phyloP scores from a whole-genome alignment of 2,797 vertebrate species.

The Vultur gryphus region DNA sequence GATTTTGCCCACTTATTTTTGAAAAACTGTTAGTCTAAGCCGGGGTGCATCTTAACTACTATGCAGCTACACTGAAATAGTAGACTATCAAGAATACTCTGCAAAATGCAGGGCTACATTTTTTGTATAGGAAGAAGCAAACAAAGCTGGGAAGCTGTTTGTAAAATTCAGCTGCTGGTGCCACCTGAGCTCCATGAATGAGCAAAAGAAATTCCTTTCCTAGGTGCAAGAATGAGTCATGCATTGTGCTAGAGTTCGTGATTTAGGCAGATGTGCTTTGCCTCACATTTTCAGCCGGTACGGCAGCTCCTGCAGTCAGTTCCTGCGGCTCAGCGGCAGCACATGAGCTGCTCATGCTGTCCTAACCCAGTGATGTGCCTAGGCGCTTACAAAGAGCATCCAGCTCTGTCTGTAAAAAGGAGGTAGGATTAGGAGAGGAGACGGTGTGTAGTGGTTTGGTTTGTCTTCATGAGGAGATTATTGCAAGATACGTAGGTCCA shows the following conservation, averaged over 20 bases:
- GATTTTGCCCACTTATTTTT: not conserved
- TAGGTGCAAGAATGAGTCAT: not conserved
- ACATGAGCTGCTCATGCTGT: not conserved
- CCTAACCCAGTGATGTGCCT: not conserved
- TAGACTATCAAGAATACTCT: not conserved
- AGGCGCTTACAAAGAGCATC: not conserved
- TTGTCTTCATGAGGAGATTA: not conserved
- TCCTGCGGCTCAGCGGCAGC: not conserved
- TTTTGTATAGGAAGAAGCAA: not conserved
- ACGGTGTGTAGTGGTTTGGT: not conserved
- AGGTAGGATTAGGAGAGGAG: not conserved
- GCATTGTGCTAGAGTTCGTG: not conserved
- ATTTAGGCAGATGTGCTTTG: not conserved
- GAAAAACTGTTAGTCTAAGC: not conserved
- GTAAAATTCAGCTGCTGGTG: not conserved
- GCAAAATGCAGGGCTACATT: not conserved
- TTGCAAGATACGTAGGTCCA: accelerated
- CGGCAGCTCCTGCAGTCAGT: not conserved
- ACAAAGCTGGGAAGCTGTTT: not conserved
- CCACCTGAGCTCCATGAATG: not conserved
- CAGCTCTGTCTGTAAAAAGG: not conserved
- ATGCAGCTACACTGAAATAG: not conserved
- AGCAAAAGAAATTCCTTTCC: not conserved
- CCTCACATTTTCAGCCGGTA: not conserved
- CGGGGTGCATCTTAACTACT: not conserved